Conservation (phyloP, 1,140 invertebrate species). For the Drosophila mauritiana region DNA sequence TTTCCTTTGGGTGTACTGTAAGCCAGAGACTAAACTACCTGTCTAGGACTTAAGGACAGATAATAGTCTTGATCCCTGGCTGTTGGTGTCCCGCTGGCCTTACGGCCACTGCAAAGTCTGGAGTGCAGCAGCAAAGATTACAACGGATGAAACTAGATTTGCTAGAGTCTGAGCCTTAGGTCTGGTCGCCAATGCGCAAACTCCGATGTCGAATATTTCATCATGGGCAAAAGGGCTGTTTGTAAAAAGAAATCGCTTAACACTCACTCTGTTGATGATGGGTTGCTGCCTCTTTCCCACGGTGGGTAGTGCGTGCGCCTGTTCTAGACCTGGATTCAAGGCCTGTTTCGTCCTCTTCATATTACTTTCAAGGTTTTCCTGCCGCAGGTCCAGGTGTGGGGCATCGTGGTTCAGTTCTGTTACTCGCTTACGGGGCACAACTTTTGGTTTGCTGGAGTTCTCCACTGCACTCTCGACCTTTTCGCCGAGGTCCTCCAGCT, state of each 20-base stretch:
- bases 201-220: conserved; percentile 83
- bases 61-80: conserved; percentile 56
- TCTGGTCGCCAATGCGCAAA: conserved; percentile 21
- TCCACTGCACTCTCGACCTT: background rate
- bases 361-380: conserved; percentile 86
- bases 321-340: conserved; percentile 88
- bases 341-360: conserved; percentile 88
- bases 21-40: conserved; percentile 55
- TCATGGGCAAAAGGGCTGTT: conserved; percentile 19
- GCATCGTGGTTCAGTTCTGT: background rate
- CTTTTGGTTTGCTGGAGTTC: background rate
- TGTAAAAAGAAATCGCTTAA: background rate
- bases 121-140: conserved; percentile 77
- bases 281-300: conserved; percentile 87
- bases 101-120: conserved; percentile 69
- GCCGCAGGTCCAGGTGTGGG: conserved; percentile 3
- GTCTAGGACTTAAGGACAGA: conserved; percentile 27
- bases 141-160: conserved; percentile 68
- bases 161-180: conserved; percentile 30
- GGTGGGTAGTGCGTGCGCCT: conserved; percentile 87
- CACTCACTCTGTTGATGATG: conserved; percentile 87
- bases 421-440: conserved; percentile 65
- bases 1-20: conserved; percentile 31
- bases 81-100: conserved; percentile 78
- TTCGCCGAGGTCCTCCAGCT: background rate